These are phyloP conservation scores for Hydraecia micacea DNA, from an alignment of 2,888 invertebrate genomes.

Conservation along the genomic window DNA sequence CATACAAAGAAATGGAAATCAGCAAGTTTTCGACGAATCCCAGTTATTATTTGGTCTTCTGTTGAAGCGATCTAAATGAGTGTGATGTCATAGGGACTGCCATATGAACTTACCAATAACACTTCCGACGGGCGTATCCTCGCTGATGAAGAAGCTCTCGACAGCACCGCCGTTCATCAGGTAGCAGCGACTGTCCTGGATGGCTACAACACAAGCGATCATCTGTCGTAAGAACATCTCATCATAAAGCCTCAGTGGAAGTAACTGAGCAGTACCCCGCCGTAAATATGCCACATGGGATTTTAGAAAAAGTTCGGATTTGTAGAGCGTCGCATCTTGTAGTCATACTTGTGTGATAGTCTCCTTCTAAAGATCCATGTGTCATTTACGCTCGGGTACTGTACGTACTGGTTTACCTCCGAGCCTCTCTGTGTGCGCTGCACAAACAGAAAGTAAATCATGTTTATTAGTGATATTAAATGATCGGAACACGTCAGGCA, in stretches of 20 bases:
- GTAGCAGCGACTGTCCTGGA: slow-evolving; percentile 96
- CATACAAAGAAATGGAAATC: background rate
- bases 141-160: slow-evolving; percentile 97
- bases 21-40: background rate
- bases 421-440: slow-evolving; percentile 61
- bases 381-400: background rate
- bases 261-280: slow-evolving; percentile 1
- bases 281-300: background rate
- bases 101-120: slow-evolving; percentile 91
- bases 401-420: slow-evolving; percentile 64
- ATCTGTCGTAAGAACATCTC: background rate
- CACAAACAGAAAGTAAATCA: slow-evolving; percentile 59
- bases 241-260: background rate
- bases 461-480: slow-evolving; percentile 28
- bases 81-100: background rate
- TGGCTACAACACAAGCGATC: slow-evolving; percentile 85
- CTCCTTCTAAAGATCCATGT: background rate
- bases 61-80: background rate
- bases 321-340: background rate
- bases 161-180: slow-evolving; percentile 97
- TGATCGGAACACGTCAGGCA: background rate
- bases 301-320: background rate
- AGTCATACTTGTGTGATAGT: background rate
- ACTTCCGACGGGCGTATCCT: slow-evolving; percentile 95
- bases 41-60: slow-evolving; percentile 7